Evolutionary conservation across 2,888 invertebrate species (phyloP), one percentile per base, ranked within the genome.

Genomic region (Spodoptera littoralis): DNA sequence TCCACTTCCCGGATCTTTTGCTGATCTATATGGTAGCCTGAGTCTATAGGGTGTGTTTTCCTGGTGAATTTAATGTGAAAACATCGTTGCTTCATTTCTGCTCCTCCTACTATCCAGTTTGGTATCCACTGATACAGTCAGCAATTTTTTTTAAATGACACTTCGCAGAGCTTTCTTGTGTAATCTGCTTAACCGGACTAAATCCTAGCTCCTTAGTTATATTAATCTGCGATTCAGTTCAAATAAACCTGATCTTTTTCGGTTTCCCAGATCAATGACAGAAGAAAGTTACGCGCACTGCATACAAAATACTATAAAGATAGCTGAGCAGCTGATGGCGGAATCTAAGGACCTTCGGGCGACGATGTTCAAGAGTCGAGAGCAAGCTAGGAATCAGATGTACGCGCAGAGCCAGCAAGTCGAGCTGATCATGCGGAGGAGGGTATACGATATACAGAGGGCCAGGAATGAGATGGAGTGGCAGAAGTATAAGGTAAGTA

Each of bases 381-480:
- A 98, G 86, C 96, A 97, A 77, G 97, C 97, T 0, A 95, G 95
- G 65, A 98, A 98, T 81, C 97, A 98, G 86, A 95, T 98, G 88
- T 95, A 96, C 63, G 96, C 97, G 1, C 98, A 98, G 90, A 96
- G 97, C 74, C 98, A 98, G 76, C 95, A 96, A 2, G 97, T 98
- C 0, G 98, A 99, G 87, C 97, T 97, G 88, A 96, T 97, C 0
- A 95, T 98, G 86, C 95, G 99, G 44, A 97, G 98, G 85, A 95
- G 99, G 57, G 97, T 98, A 53, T 98, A 97, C 86, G 98, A 99
- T 86, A 97, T 98, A 49, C 97, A 98, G 85, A 95, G 97, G 63
- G 97, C 97, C 0, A 96, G 97, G 76, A 98, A 98, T 86, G 98
- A 99, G 89, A 96, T 98, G 77, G 97, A 98, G 79, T 99, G 98